These are phyloP conservation scores for Camponotus floridanus DNA, from an alignment of 1,140 invertebrate genomes.

Conservation along the genomic window DNA sequence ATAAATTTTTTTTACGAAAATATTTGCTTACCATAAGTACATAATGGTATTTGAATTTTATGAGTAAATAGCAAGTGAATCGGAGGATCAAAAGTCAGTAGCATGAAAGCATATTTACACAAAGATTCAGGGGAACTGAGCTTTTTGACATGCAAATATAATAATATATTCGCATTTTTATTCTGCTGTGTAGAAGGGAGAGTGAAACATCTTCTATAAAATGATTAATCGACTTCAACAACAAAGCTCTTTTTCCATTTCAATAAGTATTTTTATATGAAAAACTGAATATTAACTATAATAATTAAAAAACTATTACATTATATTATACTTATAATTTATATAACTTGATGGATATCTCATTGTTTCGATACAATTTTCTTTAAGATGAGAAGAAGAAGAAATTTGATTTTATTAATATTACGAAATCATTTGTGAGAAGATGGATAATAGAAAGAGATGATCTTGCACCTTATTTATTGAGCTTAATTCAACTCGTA, in stretches of 20 bases:
- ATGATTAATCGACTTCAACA: background rate
- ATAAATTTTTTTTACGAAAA: background rate
- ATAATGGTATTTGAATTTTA: slow-evolving; percentile 38
- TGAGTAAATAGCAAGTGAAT: background rate
- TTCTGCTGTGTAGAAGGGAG: background rate
- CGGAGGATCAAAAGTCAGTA: background rate
- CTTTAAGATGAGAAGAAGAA: no score
- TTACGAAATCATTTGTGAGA: background rate
- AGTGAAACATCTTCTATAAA: background rate
- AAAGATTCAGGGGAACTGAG: background rate
- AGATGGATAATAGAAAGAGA: background rate
- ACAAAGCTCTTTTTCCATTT: background rate
- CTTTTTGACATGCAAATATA: slow-evolving; percentile 11
- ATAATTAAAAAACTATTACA: background rate
- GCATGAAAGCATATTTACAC: slow-evolving; percentile 28
- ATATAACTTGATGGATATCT: background rate
- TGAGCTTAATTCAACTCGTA: slow-evolving; percentile 20
- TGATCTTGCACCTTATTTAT: background rate
- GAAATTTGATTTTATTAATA: slow-evolving; percentile 6
- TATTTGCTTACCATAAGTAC: background rate
- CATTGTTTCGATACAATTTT: background rate
- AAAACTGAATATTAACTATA: background rate
- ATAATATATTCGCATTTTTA: background rate
- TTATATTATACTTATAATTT: background rate
- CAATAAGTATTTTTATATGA: background rate